A percentile compares a stretch with the other conserved stretches of the same genome.
These are phyloP conservation scores for Dimorphilus gyrociliatus DNA, from an alignment of 2,888 invertebrate species.

Conservation along the genomic window DNA sequence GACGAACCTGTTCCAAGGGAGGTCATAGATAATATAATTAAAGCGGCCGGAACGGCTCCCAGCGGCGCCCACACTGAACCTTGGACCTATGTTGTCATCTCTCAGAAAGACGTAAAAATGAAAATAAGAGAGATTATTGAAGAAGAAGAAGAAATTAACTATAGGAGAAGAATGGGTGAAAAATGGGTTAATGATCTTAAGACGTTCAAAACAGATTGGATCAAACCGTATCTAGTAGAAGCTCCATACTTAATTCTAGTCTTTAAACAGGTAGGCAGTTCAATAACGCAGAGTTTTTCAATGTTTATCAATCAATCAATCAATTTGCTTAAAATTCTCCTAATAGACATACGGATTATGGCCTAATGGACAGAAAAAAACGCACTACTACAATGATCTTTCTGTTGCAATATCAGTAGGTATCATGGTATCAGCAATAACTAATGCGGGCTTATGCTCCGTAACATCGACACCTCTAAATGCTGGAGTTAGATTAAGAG, in stretches of 20 bases:
- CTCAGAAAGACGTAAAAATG: constrained; percentile 43
- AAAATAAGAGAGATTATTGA: constrained; percentile 64
- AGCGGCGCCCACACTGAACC: constrained; percentile 88
- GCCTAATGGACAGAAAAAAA: constrained; percentile 52
- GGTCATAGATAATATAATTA: constrained; percentile 60
- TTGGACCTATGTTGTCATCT: constrained; percentile 70
- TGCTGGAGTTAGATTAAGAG: constrained; percentile 61
- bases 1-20: constrained; percentile 54
- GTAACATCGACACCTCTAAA: constrained; percentile 76
- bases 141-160: constrained; percentile 68
- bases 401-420: constrained; percentile 69
- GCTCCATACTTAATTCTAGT: constrained; percentile 70
- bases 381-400: constrained; percentile 78
- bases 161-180: constrained; percentile 38
- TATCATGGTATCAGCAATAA: constrained; percentile 61
- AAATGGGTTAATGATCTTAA: constrained; percentile 55
- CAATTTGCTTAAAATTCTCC: too few species aligned
- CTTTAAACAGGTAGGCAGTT: constrained; percentile 73
- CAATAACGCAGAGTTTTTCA: too few species aligned
- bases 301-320: too few species aligned
- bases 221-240: constrained; percentile 66
- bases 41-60: constrained; percentile 72
- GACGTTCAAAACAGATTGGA: constrained; percentile 56
- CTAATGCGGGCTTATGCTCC: too few species aligned
- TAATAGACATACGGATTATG: constrained; percentile 48